These are phyloP conservation scores for Chrysolina haemoptera DNA, from an alignment of 2,888 invertebrate genomes.

Conservation along the genomic window DNA sequence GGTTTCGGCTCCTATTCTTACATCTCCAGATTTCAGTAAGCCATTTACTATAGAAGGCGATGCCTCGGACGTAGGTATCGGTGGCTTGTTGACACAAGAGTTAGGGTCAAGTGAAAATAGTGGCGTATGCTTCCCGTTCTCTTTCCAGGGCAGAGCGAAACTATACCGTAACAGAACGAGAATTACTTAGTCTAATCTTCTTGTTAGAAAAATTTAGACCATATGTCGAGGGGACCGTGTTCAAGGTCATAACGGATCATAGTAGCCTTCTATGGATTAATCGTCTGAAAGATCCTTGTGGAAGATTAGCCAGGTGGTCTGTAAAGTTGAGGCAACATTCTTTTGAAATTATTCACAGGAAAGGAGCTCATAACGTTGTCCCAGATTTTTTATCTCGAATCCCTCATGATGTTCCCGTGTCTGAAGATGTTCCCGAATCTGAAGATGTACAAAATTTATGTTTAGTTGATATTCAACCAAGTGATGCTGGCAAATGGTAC, in stretches of 20 bases:
- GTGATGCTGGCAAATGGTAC: conserved; percentile 34
- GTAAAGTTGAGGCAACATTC: conserved; percentile 2
- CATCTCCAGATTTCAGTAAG: conserved; percentile 31
- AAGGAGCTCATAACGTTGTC: no score
- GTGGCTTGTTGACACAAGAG: conserved; percentile 51
- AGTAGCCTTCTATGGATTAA: conserved; percentile 52
- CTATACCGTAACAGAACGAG: no score
- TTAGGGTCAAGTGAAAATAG: conserved; percentile 45
- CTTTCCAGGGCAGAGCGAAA: conserved; percentile 51
- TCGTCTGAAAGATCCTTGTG: conserved; percentile 53
- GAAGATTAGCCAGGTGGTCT: conserved; percentile 53
- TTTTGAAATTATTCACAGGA: no score
- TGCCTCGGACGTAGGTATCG: conserved; percentile 55
- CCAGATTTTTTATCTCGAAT: neutral
- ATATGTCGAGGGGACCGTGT: conserved; percentile 51
- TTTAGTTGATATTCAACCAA: conserved; percentile 13
- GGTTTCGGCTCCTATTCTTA: no score
- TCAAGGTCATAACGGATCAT: conserved; percentile 56
- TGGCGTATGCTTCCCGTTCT: conserved; percentile 52
- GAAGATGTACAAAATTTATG: no score
- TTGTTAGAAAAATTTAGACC: no score
- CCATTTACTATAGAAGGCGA: conserved; percentile 38
- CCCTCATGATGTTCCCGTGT: neutral
- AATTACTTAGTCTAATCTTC: no score
- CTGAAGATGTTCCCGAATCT: no score